These are phyloP conservation scores for Dolichomitus sp. DNA, from an alignment of 2,888 invertebrate genomes.

Conservation along the genomic window DNA sequence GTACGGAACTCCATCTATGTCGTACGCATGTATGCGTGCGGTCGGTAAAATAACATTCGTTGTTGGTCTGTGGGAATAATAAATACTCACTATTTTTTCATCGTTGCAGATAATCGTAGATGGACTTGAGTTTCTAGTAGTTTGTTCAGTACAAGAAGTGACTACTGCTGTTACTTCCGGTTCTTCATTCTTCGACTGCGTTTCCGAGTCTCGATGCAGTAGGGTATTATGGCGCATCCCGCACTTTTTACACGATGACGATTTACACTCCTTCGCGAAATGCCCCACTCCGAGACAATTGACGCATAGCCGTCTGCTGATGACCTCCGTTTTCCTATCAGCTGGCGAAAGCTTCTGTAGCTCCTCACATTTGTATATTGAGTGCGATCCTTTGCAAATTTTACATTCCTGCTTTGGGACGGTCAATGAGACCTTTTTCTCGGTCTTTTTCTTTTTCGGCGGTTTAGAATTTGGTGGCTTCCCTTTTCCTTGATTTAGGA, in stretches of 20 bases:
- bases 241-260: slow-evolving; percentile 66
- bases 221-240: slow-evolving; percentile 57
- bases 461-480: slow-evolving; percentile 15
- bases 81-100: slow-evolving; percentile 27
- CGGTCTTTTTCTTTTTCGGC: slow-evolving; percentile 25
- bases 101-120: neutral
- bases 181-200: too few species aligned
- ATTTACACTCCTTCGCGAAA: slow-evolving; percentile 58
- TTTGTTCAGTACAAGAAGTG: too few species aligned
- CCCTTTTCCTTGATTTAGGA: slow-evolving; percentile 50
- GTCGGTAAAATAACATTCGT: slow-evolving; percentile 52
- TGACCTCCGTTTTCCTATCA: slow-evolving; percentile 46
- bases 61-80: slow-evolving; percentile 35
- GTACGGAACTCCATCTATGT: slow-evolving; percentile 20
- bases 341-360: slow-evolving; percentile 38
- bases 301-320: slow-evolving; percentile 63
- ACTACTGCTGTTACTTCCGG: too few species aligned
- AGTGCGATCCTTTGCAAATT: slow-evolving; percentile 46
- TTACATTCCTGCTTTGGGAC: slow-evolving; percentile 37
- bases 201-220: slow-evolving; percentile 32
- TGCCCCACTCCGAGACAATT: slow-evolving; percentile 70
- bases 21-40: slow-evolving; percentile 30
- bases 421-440: slow-evolving; percentile 36
- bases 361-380: slow-evolving; percentile 56
- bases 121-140: too few species aligned